Evolutionary conservation across 2,113 vertebrate genomes (phyloP), one percentile per base, ranked within the genome.

Genomic region (Istiophorus platypterus): DNA sequence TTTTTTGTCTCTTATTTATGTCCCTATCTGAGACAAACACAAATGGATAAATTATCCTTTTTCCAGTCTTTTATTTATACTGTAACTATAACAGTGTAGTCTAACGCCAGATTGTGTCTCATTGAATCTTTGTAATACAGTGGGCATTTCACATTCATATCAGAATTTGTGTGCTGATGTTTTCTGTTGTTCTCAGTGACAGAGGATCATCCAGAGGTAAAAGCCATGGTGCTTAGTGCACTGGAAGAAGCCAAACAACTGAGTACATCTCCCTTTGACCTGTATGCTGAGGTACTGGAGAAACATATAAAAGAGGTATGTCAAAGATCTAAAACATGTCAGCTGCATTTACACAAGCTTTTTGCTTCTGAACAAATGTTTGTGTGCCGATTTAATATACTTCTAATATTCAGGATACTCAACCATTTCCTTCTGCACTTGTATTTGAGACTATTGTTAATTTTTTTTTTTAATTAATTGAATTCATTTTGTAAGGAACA

Each of bases 161-260:
- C 41, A 31, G 27, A 34, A 12, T 34, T 62, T 63, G 22, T 29
- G 7, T 72, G 5, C 26, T 57, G 62, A 73, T 57, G 26, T 62
- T 65, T 81, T 68, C 14, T 81, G 5, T 24, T 88, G 13, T 74
- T 84, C 14, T 75, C 39, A 94, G 87, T 98, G 85, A 96, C 93
- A 79, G 93, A 94, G 64, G 91, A 95, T 54, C 96, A 98, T 67
- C 97, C 97, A 52, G 94, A 96, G 24, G 96, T 98, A 75, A 86
- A 92, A 81, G 91, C 87, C 0, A 85, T 96, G 0, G 92, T 97
- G 22, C 70, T 94, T 29, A 87, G 93, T 58, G 91, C 95, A 0
- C 1, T 96, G 49, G 92, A 88, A 82, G 78, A 77, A 42, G 85
- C 88, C 68, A 92, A 92, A 52, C 42, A 89, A 20, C 68, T 90